A percentile compares a stretch with the other conserved stretches of the same genome.
Conservation (phyloP, 2,888 invertebrate species). For the Aleiodes leptofemur region DNA sequence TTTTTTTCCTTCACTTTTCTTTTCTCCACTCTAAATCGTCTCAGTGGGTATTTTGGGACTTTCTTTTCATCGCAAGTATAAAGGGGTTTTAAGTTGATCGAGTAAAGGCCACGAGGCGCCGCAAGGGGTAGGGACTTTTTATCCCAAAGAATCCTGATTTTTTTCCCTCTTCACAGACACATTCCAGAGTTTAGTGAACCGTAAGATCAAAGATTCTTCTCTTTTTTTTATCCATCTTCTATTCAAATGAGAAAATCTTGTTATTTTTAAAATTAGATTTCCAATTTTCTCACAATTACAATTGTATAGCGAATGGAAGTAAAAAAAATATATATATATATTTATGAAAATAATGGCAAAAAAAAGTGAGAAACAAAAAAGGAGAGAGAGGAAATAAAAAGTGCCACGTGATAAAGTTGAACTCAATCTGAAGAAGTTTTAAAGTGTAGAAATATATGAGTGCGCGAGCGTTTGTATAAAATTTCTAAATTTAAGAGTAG, state of each 20-base stretch:
- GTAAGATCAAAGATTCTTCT: slow-evolving; percentile 31
- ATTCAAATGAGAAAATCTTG: slow-evolving; percentile 27
- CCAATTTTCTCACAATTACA: slow-evolving; percentile 8
- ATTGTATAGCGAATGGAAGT: slow-evolving; percentile 3
- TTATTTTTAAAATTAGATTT: slow-evolving; percentile 23
- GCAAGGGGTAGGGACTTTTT: slow-evolving; percentile 31
- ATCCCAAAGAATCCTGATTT: slow-evolving; percentile 26
- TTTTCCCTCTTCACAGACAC: slow-evolving; percentile 2
- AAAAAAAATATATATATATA: not conserved
- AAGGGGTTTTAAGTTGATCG: slow-evolving; percentile 40
- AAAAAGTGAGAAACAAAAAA: slow-evolving; percentile 1
- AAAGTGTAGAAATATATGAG: slow-evolving; percentile 48
- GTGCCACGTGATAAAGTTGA: slow-evolving; percentile 34
- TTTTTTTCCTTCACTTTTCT: slow-evolving; percentile 21
- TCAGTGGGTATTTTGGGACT: slow-evolving; percentile 32
- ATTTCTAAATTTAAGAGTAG: slow-evolving; percentile 69
- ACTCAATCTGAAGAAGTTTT: not conserved
- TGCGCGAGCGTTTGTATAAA: slow-evolving; percentile 55
- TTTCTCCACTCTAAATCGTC: slow-evolving; percentile 7
- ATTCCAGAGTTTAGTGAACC: slow-evolving; percentile 28
- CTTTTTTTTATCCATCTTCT: slow-evolving; percentile 7
- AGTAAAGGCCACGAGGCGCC: slow-evolving; percentile 39
- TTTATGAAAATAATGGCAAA: slow-evolving; percentile 21
- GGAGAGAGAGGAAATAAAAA: slow-evolving; percentile 29
- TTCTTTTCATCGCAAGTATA: slow-evolving; percentile 37